Base-by-base conservation (phyloP, 2,113 vertebrate species). In the Upupa epops region DNA sequence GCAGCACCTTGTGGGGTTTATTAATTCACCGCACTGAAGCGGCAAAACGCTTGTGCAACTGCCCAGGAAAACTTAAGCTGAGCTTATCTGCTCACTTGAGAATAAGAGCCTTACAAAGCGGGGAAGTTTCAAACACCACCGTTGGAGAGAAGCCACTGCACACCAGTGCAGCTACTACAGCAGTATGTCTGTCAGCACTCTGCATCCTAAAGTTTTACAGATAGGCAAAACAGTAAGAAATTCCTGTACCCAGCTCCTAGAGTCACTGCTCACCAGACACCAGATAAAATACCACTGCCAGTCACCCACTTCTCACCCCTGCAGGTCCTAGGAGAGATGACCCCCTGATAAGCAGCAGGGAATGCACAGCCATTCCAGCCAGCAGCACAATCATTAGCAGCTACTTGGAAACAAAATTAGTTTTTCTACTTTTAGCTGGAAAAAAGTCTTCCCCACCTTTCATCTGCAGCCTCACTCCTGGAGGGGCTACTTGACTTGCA, bases 31-130 rank as follows among this genome's bases (percentile, higher is more conserved):
- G 13, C 24, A 52, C 0, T 6, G 45, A 64, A 69, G 40, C 7
- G 15, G 2, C n/a, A 60, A 14, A 0, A 8, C 1, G 14, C 46
- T 51, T 24, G n/a, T 14, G 15, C 29, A 58, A 36, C 34, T 5
- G 32, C 71, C 75, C n/a, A 6, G 4, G 13, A 61, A 55, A 69
- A 31, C n/a, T 37, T 34, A 32, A 24, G 22, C 21, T 17, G 1
- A 18, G 59, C 5, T 1, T 20, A 24, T 31, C 51, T 59, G 69
- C 11, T 22, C 48, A 75, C 4, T 48, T 9, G 34, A 87, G 52
- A 34, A 76, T 70, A 66, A 34, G 0, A 18, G 42, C 8, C 31
- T 34, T 36, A 36, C 13, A 66, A 56, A 75, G 2, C 1, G 34
- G 58, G 17, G 22, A 82, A 59, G 58, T 37, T 81, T 51, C 12